Percentiles rank a stretch among this genome's conserved stretches.
Evolutionary conservation across 2,113 vertebrate genomes (phyloP).

Genomic region (Carollia perspicillata): DNA sequence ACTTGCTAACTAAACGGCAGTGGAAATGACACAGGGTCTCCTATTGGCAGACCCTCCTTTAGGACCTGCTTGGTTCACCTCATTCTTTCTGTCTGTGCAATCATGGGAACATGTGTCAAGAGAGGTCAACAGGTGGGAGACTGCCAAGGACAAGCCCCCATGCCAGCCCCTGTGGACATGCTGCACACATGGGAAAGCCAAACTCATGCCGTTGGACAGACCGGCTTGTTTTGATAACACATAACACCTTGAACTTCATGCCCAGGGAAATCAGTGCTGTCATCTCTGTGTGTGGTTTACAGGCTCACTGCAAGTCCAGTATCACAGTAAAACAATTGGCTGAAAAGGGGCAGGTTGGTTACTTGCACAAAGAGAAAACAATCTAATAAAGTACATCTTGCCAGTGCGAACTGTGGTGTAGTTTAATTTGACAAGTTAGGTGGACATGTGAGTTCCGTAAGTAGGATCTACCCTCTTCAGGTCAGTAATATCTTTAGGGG

Average conservation of each 20-base stretch:
- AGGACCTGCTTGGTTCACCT: background rate
- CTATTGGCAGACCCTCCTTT: background rate
- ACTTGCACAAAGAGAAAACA: background rate
- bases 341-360: background rate
- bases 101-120: background rate
- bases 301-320: background rate
- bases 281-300: too few relatives aligned
- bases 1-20: background rate
- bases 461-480: background rate
- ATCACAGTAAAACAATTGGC: background rate
- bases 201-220: fast-evolving
- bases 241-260: background rate
- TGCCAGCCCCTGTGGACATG: too few relatives aligned
- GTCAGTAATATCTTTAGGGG: too few relatives aligned
- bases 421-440: background rate
- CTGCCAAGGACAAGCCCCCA: background rate
- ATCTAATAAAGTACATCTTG: background rate
- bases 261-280: background rate
- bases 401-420: background rate
- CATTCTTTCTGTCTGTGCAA: background rate
- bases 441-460: background rate
- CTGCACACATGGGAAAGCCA: background rate
- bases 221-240: fast-evolving
- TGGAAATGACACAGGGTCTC: background rate
- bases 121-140: background rate